These are phyloP conservation scores for Escarpia spicata DNA, from an alignment of 2,888 invertebrate species.

Conservation along the genomic window DNA sequence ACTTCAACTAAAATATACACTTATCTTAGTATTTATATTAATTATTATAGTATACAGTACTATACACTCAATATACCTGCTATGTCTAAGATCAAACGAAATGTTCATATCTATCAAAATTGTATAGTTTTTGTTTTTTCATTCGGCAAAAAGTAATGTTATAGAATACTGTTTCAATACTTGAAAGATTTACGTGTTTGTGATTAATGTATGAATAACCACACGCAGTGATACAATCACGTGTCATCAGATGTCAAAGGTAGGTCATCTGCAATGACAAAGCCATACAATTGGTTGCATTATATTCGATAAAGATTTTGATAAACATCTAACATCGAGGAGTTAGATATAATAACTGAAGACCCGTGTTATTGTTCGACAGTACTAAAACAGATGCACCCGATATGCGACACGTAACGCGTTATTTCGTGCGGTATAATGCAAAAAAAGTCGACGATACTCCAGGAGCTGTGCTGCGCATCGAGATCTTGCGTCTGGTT, in stretches of 20 bases:
- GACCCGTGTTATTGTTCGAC: not conserved
- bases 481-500: not conserved
- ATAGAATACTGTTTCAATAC: not conserved
- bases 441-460: not conserved
- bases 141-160: not conserved
- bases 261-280: not conserved
- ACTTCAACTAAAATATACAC: not conserved
- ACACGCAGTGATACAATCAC: too few species aligned
- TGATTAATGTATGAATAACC: too few species aligned
- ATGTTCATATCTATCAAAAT: too few species aligned
- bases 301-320: not conserved
- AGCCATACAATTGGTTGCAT: not conserved
- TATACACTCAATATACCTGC: too few species aligned
- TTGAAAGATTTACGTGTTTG: not conserved
- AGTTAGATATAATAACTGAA: not conserved
- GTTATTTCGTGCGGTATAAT: not conserved
- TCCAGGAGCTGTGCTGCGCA: not conserved
- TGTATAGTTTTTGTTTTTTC: too few species aligned
- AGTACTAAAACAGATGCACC: not conserved
- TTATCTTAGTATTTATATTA: not conserved
- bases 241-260: not conserved
- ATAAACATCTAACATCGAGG: not conserved
- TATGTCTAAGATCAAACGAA: too few species aligned
- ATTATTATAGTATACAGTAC: not conserved
- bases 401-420: not conserved